phyloP scores from a whole-genome alignment of 2,113 vertebrate genomes.

The Anoura caudifer region DNA sequence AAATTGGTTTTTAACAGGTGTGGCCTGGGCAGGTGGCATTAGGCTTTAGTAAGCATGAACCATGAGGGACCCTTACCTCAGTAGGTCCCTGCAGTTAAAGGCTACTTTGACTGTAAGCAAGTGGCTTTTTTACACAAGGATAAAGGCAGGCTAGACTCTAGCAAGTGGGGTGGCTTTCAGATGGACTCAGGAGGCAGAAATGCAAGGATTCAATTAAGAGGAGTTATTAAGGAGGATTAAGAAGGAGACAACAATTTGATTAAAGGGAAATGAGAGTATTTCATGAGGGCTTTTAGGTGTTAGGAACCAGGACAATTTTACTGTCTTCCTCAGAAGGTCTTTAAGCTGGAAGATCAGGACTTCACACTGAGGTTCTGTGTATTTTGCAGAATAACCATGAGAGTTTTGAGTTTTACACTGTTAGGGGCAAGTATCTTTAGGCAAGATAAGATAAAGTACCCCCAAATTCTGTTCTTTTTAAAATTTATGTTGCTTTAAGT shows the following conservation, averaged over 20 bases:
- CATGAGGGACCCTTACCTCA: background rate
- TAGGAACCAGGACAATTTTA: background rate
- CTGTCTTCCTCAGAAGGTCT: background rate
- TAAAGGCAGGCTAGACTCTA: background rate
- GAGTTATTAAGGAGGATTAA: background rate
- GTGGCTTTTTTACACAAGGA: background rate
- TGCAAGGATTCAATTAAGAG: background rate
- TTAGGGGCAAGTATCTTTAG: background rate
- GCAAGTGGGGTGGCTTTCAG: background rate
- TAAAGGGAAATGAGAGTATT: background rate
- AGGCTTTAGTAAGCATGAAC: background rate
- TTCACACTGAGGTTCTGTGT: background rate
- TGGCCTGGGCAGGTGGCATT: background rate
- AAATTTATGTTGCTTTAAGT: background rate
- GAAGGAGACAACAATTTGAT: background rate
- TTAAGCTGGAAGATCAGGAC: background rate
- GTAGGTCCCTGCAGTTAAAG: background rate
- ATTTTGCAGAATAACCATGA: background rate
- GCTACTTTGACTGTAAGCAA: background rate
- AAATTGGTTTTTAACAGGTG: background rate
- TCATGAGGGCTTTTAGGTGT: background rate
- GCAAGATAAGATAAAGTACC: background rate
- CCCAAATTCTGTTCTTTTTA: background rate
- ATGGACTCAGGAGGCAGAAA: background rate
- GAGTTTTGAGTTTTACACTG: background rate